Percentiles rank a stretch among this genome's conserved stretches.
These are phyloP conservation scores for Psophia crepitans DNA, from an alignment of 2,113 vertebrate genomes.

Conservation along the genomic window DNA sequence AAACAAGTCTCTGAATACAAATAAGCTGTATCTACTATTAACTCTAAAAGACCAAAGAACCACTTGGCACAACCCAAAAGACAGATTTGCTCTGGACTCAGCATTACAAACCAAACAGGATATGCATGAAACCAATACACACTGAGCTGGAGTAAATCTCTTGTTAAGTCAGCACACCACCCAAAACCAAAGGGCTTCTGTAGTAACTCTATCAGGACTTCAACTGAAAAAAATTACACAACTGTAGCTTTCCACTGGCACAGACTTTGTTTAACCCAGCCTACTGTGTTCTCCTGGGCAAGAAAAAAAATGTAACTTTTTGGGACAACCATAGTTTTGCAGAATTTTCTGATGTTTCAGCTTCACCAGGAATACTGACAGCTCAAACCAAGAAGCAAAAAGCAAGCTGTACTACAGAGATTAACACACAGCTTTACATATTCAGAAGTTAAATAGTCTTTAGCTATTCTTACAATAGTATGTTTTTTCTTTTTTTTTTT, in stretches of 20 bases:
- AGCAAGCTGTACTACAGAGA: neutral
- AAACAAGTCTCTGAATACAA: slow-evolving; percentile 4
- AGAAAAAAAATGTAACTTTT: neutral
- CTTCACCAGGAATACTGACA: slow-evolving; percentile 5
- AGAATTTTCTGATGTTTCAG: neutral
- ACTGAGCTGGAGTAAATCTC: slow-evolving; percentile 43
- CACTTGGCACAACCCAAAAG: slow-evolving; percentile 42
- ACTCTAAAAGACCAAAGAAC: slow-evolving; percentile 7
- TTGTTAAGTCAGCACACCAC: slow-evolving; percentile 41
- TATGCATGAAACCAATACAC: slow-evolving; percentile 58
- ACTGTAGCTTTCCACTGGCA: slow-evolving; percentile 53
- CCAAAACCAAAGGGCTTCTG: slow-evolving; percentile 30
- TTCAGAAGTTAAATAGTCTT: neutral
- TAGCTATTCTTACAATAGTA: neutral
- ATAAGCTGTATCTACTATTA: neutral
- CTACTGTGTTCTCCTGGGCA: neutral
- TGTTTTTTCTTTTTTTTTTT: neutral
- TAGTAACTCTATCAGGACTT: neutral
- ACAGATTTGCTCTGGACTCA: slow-evolving; percentile 22
- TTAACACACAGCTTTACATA: neutral
- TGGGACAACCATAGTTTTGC: neutral
- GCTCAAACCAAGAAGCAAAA: slow-evolving; percentile 11
- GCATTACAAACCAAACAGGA: slow-evolving; percentile 54
- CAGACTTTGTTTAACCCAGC: neutral
- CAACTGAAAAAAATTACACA: slow-evolving; percentile 37